A percentile compares a stretch with the other conserved stretches of the same genome.
These are phyloP conservation scores for Branchinecta lindahli DNA, from an alignment of 1,140 invertebrate species.

Conservation along the genomic window DNA sequence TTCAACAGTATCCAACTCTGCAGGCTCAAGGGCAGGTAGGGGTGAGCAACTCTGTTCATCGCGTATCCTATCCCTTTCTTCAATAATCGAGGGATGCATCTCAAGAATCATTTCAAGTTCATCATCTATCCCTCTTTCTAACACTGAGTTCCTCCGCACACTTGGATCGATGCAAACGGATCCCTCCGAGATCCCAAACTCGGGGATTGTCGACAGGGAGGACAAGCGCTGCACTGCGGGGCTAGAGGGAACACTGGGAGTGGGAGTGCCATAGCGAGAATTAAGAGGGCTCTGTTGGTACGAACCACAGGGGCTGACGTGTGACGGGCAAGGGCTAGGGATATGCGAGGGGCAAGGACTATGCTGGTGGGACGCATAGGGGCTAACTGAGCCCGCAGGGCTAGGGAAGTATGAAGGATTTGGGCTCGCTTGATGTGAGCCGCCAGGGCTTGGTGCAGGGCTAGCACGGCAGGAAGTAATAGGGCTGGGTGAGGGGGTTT, in stretches of 20 bases:
- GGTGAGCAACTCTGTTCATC: not conserved
- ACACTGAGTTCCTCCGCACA: not conserved
- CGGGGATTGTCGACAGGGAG: not conserved
- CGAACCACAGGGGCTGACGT: not conserved
- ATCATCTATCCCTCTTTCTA: not conserved
- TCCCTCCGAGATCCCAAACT: not conserved
- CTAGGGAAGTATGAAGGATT: not conserved
- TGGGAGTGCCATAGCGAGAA: not conserved
- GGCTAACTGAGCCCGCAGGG: not conserved
- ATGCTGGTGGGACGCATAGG: not conserved
- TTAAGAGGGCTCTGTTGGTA: not conserved
- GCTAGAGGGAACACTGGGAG: not conserved
- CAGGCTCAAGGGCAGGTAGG: not conserved
- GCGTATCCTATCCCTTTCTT: not conserved
- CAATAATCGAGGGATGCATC: slow-evolving; percentile 6
- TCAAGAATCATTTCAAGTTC: slow-evolving; percentile 9
- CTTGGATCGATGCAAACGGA: not conserved
- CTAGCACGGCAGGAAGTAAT: not conserved
- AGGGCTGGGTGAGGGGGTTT: not conserved
- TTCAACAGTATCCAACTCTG: not conserved
- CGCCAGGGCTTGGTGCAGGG: not conserved
- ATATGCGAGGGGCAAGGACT: no score
- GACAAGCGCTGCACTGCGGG: not conserved
- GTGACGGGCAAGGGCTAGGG: not conserved
- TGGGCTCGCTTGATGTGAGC: not conserved